phyloP scores from a whole-genome alignment of 2,888 invertebrate genomes.

The Xestia rhomboidea region DNA sequence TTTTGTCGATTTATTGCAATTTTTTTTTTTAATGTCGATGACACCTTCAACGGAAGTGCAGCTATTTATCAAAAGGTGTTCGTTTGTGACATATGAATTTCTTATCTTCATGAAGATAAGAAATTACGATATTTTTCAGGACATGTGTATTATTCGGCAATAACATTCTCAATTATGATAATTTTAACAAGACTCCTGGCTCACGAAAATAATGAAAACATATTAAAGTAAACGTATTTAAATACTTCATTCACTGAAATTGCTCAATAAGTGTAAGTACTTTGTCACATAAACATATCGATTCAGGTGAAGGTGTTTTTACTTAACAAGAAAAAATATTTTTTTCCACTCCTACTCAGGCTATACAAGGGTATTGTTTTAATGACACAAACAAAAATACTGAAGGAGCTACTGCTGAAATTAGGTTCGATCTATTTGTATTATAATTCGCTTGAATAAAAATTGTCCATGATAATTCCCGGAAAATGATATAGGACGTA shows the following conservation, averaged over 20 bases:
- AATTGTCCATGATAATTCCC: neutral
- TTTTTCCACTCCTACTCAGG: constrained; percentile 11
- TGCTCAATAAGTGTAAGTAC: neutral
- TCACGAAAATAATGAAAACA: neutral
- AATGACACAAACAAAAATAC: neutral
- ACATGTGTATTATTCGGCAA: neutral
- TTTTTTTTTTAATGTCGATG: too few relatives aligned
- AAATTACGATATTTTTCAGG: neutral
- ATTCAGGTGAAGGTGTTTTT: constrained; percentile 44
- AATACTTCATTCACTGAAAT: neutral
- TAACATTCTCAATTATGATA: neutral
- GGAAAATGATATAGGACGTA: neutral
- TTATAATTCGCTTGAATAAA: neutral
- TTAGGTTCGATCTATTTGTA: neutral
- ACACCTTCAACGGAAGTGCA: neutral
- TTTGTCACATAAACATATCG: neutral
- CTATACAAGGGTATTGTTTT: constrained; percentile 1
- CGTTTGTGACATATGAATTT: neutral
- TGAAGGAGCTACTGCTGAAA: too few relatives aligned
- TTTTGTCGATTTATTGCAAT: constrained; percentile 8
- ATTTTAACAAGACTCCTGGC: neutral
- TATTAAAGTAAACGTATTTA: neutral
- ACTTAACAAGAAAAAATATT: constrained; percentile 26
- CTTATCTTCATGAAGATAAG: constrained; percentile 12
- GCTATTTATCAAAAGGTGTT: constrained; percentile 1